These are phyloP conservation scores for Perodicticus potto DNA, from an alignment of 2,797 vertebrate species.

Conservation along the genomic window DNA sequence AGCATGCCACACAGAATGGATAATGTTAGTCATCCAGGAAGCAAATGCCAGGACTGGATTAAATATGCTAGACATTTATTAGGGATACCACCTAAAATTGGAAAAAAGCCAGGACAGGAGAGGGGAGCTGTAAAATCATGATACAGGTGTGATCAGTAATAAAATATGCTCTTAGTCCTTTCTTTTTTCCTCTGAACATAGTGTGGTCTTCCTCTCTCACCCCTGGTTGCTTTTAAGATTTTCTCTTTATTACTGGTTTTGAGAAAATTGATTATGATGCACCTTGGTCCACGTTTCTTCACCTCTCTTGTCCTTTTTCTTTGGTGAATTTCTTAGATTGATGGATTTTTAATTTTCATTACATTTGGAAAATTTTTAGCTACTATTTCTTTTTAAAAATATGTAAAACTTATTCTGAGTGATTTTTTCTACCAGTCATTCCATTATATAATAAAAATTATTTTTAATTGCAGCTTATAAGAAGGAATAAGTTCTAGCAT, in stretches of 20 bases:
- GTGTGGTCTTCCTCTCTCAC: rapidly evolving
- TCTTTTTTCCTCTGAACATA: neutral
- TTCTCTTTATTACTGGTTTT: neutral
- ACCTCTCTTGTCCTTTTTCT: neutral
- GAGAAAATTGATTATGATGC: neutral
- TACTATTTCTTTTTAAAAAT: neutral
- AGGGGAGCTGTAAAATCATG: neutral
- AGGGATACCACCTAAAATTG: neutral
- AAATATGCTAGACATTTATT: neutral
- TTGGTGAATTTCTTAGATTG: neutral
- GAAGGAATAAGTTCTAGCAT: no score
- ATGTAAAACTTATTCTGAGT: no score
- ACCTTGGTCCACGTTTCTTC: neutral
- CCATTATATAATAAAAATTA: no score
- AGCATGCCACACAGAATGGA: neutral
- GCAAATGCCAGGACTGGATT: neutral
- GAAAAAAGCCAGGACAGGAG: neutral
- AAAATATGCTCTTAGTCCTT: neutral
- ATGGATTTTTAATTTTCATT: neutral
- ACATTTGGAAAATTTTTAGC: neutral
- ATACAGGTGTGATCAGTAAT: neutral
- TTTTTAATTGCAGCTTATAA: no score
- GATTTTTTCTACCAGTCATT: no score
- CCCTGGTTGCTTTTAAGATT: neutral
- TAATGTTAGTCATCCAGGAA: neutral